phyloP scores from a whole-genome alignment of 2,888 invertebrate species.

The Himalopsyche japonica region DNA sequence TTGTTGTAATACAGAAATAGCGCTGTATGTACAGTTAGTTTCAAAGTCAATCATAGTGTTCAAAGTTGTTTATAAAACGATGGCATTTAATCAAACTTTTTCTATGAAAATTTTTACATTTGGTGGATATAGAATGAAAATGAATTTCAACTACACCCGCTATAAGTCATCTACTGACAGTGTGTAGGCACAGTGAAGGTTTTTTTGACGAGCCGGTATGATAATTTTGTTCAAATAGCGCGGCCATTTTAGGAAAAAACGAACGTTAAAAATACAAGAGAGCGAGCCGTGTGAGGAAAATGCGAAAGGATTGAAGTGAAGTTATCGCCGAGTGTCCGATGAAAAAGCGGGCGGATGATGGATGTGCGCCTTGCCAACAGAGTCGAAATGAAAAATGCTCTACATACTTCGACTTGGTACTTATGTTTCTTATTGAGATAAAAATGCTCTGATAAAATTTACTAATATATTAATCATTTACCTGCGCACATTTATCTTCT shows the following conservation, averaged over 20 bases:
- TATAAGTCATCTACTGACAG: constrained; percentile 12
- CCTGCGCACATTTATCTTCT: too few species aligned
- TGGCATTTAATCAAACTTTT: too few species aligned
- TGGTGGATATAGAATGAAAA: too few species aligned
- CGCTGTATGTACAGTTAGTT: too few species aligned
- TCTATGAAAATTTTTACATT: too few species aligned
- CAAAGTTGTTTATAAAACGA: too few species aligned
- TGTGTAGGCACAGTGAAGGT: background rate
- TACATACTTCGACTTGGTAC: too few species aligned
- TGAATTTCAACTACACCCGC: background rate
- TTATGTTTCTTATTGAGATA: too few species aligned
- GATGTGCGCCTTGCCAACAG: constrained; percentile 39
- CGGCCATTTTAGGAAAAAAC: constrained; percentile 21
- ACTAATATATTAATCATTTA: too few species aligned
- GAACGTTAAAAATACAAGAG: constrained; percentile 4
- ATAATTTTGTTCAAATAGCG: constrained; percentile 39
- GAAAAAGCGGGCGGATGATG: constrained; percentile 38
- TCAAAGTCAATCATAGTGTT: too few species aligned
- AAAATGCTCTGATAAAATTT: too few species aligned
- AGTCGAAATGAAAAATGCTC: background rate
- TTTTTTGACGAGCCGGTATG: constrained; percentile 11
- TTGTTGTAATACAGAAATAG: too few species aligned
- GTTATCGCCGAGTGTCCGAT: constrained; percentile 35
- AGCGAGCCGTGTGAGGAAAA: constrained; percentile 28
- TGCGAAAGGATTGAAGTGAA: constrained; percentile 31